Conservation (phyloP, 2,797 vertebrate genomes). For the Epinephelus awoara region DNA sequence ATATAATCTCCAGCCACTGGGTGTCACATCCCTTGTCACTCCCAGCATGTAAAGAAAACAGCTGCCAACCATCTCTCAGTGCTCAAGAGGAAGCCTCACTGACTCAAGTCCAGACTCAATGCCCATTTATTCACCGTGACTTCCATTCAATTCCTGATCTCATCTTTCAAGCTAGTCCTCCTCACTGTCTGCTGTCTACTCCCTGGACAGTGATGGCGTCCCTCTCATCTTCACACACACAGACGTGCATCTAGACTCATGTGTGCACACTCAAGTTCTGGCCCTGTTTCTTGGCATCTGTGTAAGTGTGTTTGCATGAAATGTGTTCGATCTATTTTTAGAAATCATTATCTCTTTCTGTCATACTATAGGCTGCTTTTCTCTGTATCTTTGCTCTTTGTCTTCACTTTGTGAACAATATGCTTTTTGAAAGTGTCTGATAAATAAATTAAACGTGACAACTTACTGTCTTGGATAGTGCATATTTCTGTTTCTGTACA, state of each 20-base stretch:
- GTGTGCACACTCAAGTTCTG: constrained; percentile 30
- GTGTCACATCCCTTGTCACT: constrained; percentile 39
- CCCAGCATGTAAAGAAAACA: constrained; percentile 31
- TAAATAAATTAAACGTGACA: constrained; percentile 37
- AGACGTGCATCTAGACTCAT: neutral
- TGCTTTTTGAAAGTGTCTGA: constrained; percentile 35
- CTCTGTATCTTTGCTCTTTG: constrained; percentile 16
- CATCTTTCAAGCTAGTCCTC: constrained; percentile 9
- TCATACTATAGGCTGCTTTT: constrained; percentile 31
- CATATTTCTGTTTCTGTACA: constrained; percentile 27
- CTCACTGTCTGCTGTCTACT: neutral
- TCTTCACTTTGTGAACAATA: constrained; percentile 36
- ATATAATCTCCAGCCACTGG: constrained; percentile 26
- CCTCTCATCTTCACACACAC: constrained; percentile 18
- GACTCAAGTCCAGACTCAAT: constrained; percentile 12
- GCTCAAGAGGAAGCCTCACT: constrained; percentile 3
- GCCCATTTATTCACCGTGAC: constrained; percentile 14
- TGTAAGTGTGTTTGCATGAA: constrained; percentile 51
- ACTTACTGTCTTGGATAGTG: constrained; percentile 28
- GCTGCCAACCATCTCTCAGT: constrained; percentile 20
- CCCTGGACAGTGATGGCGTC: constrained; percentile 11
- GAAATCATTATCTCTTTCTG: constrained; percentile 48
- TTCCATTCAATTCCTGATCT: constrained; percentile 12
- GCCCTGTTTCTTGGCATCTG: constrained; percentile 52
- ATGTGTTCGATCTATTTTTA: constrained; percentile 61